Base-by-base conservation (phyloP, 2,888 invertebrate species). In the Agonopterix alstromeriana region DNA sequence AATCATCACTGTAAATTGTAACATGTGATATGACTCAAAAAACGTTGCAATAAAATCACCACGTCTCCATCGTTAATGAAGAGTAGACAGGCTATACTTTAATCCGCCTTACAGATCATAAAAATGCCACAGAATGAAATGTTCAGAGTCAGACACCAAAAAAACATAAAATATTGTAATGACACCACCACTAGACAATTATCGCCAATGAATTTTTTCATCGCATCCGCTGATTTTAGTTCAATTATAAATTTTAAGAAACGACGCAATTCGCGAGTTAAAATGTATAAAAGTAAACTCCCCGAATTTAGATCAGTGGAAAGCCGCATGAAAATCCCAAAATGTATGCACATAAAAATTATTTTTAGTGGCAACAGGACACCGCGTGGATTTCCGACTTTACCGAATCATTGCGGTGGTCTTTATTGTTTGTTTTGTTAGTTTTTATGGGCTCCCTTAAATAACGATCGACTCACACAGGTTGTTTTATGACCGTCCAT, bases 401-500 rank as follows among this genome's bases (percentile, higher is more conserved):
- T 65, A 65, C 55, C 53, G 58, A 60, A 67, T 64, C 78, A 73
- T 67, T 80, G 86, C 78, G 87, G 84, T 87, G 86, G 86, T 85
- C 87, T 75, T 65, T 69, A 66, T 73, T 66, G 70, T 78, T 77
- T 80, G 77, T 77, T 81, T 72, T 74, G 71, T 65, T 72, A 66
- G 61, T 67, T 82, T 82, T 82, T 81, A 78, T 79, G 67, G 67
- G 63, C 76, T 76, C 70, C 75, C 70, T 70, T 72, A 79, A 84
- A 82, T 81, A 80, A 74, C 71, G 56, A 61, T 50, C 53, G 63
- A 68, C 70, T 74, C 77, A 69, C 76, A 78, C 74, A 68, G 70
- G 67, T 74, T 68, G 75, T 63, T 76, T 77, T 73, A 74, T 61
- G 64, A 54, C 47, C 58, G 65, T 71, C 66, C 67, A 63, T 65